Percentiles rank a stretch among this genome's conserved stretches.
phyloP scores from a whole-genome alignment of 2,113 vertebrate genomes.

The Passer domesticus region DNA sequence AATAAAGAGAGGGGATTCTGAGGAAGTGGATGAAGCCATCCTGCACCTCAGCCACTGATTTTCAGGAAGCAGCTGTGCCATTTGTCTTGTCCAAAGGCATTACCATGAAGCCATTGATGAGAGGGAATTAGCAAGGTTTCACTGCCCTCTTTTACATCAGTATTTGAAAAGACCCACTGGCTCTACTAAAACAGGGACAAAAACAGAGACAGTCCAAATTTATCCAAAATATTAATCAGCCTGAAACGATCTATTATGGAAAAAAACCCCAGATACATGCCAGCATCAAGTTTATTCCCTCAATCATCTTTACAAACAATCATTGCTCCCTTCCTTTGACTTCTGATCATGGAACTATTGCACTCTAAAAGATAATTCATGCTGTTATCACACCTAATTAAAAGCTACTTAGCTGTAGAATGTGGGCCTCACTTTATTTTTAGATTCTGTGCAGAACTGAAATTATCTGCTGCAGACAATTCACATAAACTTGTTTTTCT shows the following conservation, averaged over 20 bases:
- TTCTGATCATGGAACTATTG: conserved; percentile 17
- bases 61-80: background rate
- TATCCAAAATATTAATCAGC: background rate
- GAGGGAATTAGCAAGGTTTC: background rate
- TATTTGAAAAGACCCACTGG: background rate
- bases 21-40: background rate
- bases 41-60: background rate
- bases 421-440: background rate
- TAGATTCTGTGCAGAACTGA: background rate
- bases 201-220: background rate
- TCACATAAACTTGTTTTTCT: conserved; percentile 10
- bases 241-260: background rate
- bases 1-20: background rate
- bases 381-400: conserved; percentile 55
- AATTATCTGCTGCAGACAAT: conserved; percentile 14
- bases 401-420: conserved; percentile 38
- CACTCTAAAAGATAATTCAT: conserved; percentile 34
- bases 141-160: background rate
- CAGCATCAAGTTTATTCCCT: background rate
- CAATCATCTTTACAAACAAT: background rate
- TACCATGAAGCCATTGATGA: background rate
- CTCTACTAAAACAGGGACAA: background rate
- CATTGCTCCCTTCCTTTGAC: conserved; percentile 2
- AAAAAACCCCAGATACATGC: background rate
- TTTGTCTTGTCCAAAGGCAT: conserved; percentile 25